A percentile compares a stretch with the other conserved stretches of the same genome.
Evolutionary conservation across 2,888 invertebrate species (phyloP).

Genomic region (Cepaea hortensis): DNA sequence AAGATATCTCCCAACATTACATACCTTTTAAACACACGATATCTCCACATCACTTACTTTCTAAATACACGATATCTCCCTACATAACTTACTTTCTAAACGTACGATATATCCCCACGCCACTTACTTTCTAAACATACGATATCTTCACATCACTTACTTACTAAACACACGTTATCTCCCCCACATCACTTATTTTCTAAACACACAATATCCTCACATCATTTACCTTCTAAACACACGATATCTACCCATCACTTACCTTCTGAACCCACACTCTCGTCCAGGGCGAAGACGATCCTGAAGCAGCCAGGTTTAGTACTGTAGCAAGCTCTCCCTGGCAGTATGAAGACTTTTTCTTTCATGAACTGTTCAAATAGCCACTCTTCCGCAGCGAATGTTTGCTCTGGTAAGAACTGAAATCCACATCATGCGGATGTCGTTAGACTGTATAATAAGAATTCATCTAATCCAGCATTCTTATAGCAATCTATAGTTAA

Average conservation of each 20-base stretch:
- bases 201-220: background rate
- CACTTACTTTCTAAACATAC: too few relatives aligned
- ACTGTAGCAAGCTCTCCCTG: conserved; percentile 29
- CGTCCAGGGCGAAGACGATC: conserved; percentile 32
- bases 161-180: too few relatives aligned
- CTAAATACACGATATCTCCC: too few relatives aligned
- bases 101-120: too few relatives aligned
- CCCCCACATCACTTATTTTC: too few relatives aligned
- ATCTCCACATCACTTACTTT: too few relatives aligned
- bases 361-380: conserved; percentile 40
- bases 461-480: too few relatives aligned
- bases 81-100: too few relatives aligned
- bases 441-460: background rate
- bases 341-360: conserved; percentile 38
- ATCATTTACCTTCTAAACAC: background rate
- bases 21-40: too few relatives aligned
- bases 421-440: background rate
- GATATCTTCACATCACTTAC: too few relatives aligned
- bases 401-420: conserved; percentile 32
- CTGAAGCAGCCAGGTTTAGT: conserved; percentile 28
- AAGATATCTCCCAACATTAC: too few relatives aligned
- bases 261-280: conserved; percentile 25
- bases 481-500: background rate
- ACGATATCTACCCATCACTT: background rate
- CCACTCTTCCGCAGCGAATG: conserved; percentile 28